Evolutionary conservation across 2,888 invertebrate species (phyloP), one percentile per base, ranked within the genome.

Genomic region (Drosophila subsilvestris): DNA sequence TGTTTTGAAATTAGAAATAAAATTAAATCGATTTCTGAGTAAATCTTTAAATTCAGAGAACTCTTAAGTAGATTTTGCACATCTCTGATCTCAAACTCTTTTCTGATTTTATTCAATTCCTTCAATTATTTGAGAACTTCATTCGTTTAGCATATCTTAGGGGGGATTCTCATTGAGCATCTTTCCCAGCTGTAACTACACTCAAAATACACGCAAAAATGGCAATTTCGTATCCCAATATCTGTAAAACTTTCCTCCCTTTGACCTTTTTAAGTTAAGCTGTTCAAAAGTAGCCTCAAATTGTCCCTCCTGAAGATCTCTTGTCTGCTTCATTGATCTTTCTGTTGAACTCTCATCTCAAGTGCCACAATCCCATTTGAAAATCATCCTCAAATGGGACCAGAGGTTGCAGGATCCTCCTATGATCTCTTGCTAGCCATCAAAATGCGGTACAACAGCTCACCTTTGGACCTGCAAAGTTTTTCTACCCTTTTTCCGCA

Each of bases 321-420:
- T 48, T 29, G 17, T n/a, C 29, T 32, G 22, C 18, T n/a, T 12
- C 66, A 43, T 32, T 66, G 66, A 66, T 54, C 65, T 55, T n/a
- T 43, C 2, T 14, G n/a, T 17, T 65, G 37, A 55, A 49, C 49
- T 49, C 49, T 12, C 54, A 65, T 14, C 22, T 14, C 1, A 2
- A 7, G 49, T n/a, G n/a, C 7, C 7, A 29, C 42, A 48, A 29
- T 66, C 66, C 66, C 66, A 66, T 66, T 65, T 48, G 32, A 55
- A 49, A 56, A 22, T 49, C 55, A 54, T 48, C n/a, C 55, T 42
- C 22, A 48, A 20, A 17, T 14, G 37, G 37, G 37, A 37, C 37
- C 37, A 4, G 12, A 14, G 22, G 4, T n/a, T 18, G 10, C 32
- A 14, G 22, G 44, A 29, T 45, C 12, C 10, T 10, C n/a, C 47